Base-by-base conservation (phyloP, 1,140 invertebrate genomes). In the Idris sp. region DNA sequence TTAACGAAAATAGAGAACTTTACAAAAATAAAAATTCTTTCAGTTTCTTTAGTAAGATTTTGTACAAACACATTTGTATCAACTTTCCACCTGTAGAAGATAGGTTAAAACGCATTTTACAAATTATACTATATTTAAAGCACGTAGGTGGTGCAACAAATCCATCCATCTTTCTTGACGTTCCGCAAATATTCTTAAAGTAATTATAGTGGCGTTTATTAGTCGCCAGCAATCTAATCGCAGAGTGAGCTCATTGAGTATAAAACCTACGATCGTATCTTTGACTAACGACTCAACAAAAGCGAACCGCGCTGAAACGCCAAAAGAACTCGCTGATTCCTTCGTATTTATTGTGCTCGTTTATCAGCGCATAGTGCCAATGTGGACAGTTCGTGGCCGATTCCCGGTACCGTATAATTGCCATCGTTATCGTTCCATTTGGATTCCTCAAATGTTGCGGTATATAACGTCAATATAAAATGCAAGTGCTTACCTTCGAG, bases 121-220 rank as follows among this genome's bases (percentile, higher is more conserved):
- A 31, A 43, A 67, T 56, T 56, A 56, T 46, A 67, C 48, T 67
- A 28, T 40, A 67, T 56, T 40, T 16, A 56, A 67, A 67, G 62
- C 31, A 48, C 61, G 51, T 58, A 68, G 35, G 64, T 68, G 51
- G 53, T 26, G 53, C 36, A 58, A 58, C 51, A 10, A 51, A 26
- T 41, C n/a, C 64, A 68, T 68, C 44, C 53, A 58, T 68, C 54
- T 59, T 59, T 51, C 46, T 36, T 59, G 65, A 71, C 54, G 53
- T 53, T 48, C 25, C 38, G 54, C 54, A 71, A 59, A 71, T 61
- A 61, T 62, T 69, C 54, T 1, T 44, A 69, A 69, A 67, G 72
- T 67, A 72, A 80, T 78, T 76, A 79, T 59, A 48, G 48, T 26
- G 36, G 41, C 40, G 68, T 80, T 79, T 79, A 80, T 78, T 72